Conservation (phyloP, 2,797 vertebrate species). For the Gila robusta region DNA sequence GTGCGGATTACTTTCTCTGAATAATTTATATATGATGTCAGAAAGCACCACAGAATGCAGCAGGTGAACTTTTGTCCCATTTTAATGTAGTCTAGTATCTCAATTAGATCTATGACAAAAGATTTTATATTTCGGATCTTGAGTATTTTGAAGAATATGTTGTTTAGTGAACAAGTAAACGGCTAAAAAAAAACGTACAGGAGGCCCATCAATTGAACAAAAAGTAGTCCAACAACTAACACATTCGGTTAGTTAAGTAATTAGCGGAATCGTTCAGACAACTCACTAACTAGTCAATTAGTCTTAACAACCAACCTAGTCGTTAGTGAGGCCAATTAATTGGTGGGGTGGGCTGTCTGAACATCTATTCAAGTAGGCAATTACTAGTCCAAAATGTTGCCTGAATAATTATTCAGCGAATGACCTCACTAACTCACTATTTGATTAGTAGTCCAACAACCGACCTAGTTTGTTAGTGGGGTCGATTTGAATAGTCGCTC, state of each 20-base stretch:
- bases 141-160: neutral
- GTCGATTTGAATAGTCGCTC: neutral
- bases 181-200: neutral
- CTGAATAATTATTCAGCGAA: too few species aligned
- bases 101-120: neutral
- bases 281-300: neutral
- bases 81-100: neutral
- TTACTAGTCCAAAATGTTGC: neutral
- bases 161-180: neutral
- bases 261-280: neutral
- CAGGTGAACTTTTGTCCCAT: neutral
- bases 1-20: slow-evolving; percentile 73
- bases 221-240: too few species aligned
- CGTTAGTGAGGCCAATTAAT: neutral
- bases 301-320: neutral
- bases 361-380: neutral
- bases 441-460: neutral
- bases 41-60: neutral
- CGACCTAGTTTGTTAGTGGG: neutral
- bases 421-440: too few species aligned
- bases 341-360: neutral
- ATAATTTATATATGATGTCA: neutral
- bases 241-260: neutral
- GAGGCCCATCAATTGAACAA: neutral
- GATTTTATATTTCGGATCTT: neutral